phyloP scores from a whole-genome alignment of 2,113 vertebrate genomes.

The Alces alces region DNA sequence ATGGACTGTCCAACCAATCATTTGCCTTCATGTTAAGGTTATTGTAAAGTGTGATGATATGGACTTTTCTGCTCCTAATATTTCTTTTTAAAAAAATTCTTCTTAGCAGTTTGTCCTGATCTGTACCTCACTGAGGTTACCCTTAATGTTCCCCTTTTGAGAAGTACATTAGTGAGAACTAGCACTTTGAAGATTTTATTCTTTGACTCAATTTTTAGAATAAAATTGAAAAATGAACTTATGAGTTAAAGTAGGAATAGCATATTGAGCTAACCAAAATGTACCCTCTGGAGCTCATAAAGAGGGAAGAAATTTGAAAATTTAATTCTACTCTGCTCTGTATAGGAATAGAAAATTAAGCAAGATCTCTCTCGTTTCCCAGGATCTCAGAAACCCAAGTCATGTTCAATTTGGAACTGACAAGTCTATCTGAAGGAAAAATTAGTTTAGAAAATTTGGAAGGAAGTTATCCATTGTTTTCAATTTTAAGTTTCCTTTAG shows the following conservation, averaged over 20 bases:
- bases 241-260: conserved; percentile 26
- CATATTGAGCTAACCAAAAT: conserved; percentile 32
- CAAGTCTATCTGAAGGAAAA: conserved; percentile 21
- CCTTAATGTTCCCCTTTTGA: background rate
- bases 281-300: conserved; percentile 44
- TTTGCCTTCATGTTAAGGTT: background rate
- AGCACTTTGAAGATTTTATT: background rate
- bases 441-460: background rate
- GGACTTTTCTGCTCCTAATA: background rate
- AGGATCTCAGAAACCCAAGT: background rate
- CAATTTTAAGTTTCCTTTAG: background rate
- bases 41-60: background rate
- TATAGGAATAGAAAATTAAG: conserved; percentile 28
- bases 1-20: background rate
- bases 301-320: conserved; percentile 16
- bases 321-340: conserved; percentile 2
- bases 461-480: background rate
- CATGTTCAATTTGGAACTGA: conserved; percentile 28
- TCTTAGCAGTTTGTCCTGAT: background rate
- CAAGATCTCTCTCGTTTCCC: background rate
- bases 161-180: background rate
- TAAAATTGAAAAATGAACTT: conserved; percentile 40
- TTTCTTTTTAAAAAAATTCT: background rate
- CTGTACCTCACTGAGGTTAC: background rate
- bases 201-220: conserved; percentile 31